A percentile compares a stretch with the other conserved stretches of the same genome.
phyloP scores from a whole-genome alignment of 2,888 invertebrate species.

The Sphecodes monilicornis region DNA sequence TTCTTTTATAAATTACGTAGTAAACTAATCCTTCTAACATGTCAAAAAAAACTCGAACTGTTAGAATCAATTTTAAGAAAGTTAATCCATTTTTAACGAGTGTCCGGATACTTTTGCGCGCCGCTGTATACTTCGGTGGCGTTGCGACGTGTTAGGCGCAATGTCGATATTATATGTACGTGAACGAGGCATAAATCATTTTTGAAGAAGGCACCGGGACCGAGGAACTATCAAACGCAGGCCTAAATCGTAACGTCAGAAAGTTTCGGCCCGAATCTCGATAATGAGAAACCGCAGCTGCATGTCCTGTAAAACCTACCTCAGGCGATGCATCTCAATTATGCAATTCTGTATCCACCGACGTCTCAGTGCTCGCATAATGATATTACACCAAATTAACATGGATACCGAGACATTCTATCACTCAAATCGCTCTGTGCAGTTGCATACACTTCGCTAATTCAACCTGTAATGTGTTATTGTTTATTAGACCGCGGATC shows the following conservation, averaged over 20 bases:
- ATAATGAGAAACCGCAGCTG: slow-evolving; percentile 1
- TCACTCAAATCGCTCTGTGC: background rate
- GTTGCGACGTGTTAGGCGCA: slow-evolving; percentile 44
- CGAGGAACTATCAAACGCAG: slow-evolving; percentile 32
- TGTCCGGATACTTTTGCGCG: too few species aligned
- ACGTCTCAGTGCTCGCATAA: slow-evolving; percentile 19
- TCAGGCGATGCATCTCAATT: slow-evolving; percentile 41
- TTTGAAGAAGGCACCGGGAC: slow-evolving; percentile 31
- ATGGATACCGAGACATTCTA: slow-evolving; percentile 22
- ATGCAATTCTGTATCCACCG: slow-evolving; percentile 20
- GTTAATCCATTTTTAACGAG: too few species aligned
- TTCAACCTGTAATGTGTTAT: background rate
- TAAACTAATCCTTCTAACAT: too few species aligned
- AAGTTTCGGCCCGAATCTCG: slow-evolving; percentile 31
- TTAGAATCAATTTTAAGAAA: too few species aligned
- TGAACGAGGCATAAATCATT: slow-evolving; percentile 55
- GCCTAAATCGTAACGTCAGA: slow-evolving; percentile 34
- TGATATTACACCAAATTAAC: slow-evolving; percentile 32
- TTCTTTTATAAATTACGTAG: too few species aligned
- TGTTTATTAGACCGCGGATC: background rate
- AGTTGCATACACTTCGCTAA: background rate
- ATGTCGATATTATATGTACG: slow-evolving; percentile 59
- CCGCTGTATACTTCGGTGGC: slow-evolving; percentile 55
- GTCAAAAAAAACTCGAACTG: too few species aligned
- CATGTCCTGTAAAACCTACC: slow-evolving; percentile 15